Conservation (phyloP, 2,888 invertebrate genomes). For the Spisula solida region DNA sequence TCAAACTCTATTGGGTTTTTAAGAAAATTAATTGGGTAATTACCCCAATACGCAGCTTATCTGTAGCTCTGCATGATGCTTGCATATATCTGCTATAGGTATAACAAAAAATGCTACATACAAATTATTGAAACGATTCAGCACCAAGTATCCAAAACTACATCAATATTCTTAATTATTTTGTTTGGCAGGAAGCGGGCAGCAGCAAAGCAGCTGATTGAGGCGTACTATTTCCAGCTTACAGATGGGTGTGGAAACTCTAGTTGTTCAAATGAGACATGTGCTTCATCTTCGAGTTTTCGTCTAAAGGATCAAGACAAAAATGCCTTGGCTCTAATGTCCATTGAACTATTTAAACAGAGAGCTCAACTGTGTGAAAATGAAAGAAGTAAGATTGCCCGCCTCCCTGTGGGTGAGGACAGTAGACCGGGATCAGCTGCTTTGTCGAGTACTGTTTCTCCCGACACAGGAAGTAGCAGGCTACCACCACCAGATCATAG, state of each 20-base stretch:
- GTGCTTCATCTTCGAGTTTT: slow-evolving; percentile 92
- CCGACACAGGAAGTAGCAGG: background rate
- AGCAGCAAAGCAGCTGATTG: slow-evolving; percentile 93
- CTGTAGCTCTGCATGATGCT: no score
- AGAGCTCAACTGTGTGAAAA: slow-evolving; percentile 94
- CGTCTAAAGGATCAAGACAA: slow-evolving; percentile 90
- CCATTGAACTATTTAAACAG: slow-evolving; percentile 94
- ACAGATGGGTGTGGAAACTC: slow-evolving; percentile 96
- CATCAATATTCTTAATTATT: background rate
- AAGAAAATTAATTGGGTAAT: no score
- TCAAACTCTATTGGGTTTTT: no score
- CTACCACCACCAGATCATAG: background rate
- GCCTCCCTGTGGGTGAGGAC: slow-evolving; percentile 30
- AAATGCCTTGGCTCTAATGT: slow-evolving; percentile 96
- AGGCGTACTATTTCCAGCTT: slow-evolving; percentile 97
- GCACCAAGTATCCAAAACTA: no score
- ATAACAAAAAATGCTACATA: no score
- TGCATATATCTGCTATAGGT: no score
- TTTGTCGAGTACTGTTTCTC: background rate
- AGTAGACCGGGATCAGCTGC: slow-evolving; percentile 16
- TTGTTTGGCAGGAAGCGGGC: slow-evolving; percentile 85
- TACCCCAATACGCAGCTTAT: no score
- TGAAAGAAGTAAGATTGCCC: slow-evolving; percentile 83
- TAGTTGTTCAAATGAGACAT: slow-evolving; percentile 94
- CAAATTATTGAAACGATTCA: no score